phyloP scores from a whole-genome alignment of 2,113 vertebrate species.

The Spilogale gracilis region DNA sequence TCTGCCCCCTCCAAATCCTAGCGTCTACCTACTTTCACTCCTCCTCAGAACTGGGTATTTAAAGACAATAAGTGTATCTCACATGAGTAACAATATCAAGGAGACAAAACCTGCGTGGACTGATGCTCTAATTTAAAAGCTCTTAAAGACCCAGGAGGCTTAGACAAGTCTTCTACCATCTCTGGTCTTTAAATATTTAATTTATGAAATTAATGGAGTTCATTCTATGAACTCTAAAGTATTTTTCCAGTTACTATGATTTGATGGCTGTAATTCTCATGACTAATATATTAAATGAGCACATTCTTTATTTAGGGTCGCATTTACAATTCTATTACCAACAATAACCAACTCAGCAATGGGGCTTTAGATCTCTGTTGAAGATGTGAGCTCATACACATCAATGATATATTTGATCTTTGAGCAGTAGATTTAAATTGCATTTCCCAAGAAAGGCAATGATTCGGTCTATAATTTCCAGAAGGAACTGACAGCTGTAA shows the following conservation, averaged over 20 bases:
- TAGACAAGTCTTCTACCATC: background rate
- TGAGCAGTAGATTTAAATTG: constrained; percentile 41
- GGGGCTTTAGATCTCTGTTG: background rate
- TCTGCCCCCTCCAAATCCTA: background rate
- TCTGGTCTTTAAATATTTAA: constrained; percentile 31
- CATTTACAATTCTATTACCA: background rate
- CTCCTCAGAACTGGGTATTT: background rate
- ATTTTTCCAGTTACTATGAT: constrained; percentile 30
- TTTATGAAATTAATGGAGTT: constrained; percentile 44
- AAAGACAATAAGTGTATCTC: background rate
- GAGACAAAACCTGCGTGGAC: background rate
- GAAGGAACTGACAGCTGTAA: constrained; percentile 27
- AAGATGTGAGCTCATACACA: background rate
- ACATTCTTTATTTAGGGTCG: constrained; percentile 7
- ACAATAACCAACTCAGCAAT: background rate
- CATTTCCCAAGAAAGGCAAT: constrained; percentile 35
- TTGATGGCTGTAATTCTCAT: constrained; percentile 17
- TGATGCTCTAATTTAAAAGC: background rate
- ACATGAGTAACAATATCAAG: background rate
- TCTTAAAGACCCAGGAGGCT: background rate
- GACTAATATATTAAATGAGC: constrained; percentile 25
- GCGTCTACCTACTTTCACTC: background rate
- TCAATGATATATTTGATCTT: constrained; percentile 31
- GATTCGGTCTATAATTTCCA: background rate
- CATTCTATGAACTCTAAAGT: background rate